Evolutionary conservation across 1,140 invertebrate species (phyloP).

Genomic region (Zaprionus taronus): DNA sequence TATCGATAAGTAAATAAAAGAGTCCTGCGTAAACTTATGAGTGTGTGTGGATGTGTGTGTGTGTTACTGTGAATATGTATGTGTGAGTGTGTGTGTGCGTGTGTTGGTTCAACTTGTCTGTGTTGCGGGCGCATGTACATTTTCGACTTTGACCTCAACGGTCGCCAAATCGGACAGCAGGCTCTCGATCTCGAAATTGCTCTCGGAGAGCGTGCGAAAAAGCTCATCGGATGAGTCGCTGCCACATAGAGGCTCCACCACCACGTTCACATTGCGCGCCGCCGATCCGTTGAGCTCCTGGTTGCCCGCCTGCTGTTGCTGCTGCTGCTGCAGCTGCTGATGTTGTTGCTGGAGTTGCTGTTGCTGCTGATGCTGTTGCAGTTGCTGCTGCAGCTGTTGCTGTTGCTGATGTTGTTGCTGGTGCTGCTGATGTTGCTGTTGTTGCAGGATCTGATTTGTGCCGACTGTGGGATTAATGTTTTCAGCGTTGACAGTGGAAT

Average conservation of each 20-base stretch:
- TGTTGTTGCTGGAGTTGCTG: conserved; percentile 21
- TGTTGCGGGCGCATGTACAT: conserved; percentile 73
- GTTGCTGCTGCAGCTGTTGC: conserved; percentile 17
- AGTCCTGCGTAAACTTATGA: conserved; percentile 20
- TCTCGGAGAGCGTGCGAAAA: conserved; percentile 82
- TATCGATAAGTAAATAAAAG: conserved; percentile 2
- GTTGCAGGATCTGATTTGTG: conserved; percentile 77
- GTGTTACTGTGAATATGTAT: background rate
- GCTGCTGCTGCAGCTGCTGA: conserved; percentile 10
- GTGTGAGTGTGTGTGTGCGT: background rate
- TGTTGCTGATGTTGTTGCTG: conserved; percentile 8
- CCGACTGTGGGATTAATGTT: conserved; percentile 62
- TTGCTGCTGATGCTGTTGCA: conserved; percentile 33
- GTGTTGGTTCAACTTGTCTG: conserved; percentile 23
- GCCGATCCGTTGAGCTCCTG: conserved; percentile 64
- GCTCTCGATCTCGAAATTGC: conserved; percentile 85
- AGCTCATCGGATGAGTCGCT: conserved; percentile 83
- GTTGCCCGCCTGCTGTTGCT: conserved; percentile 35
- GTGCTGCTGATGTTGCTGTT: conserved; percentile 46
- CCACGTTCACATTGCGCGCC: conserved; percentile 73
- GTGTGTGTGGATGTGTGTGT: conserved; percentile 2
- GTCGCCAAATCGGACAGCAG: conserved; percentile 86
- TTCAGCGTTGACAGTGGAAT: conserved; percentile 71
- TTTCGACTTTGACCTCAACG: conserved; percentile 85
- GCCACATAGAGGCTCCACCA: conserved; percentile 81